phyloP scores from a whole-genome alignment of 2,888 invertebrate species.

The Ichneumon xanthorius region DNA sequence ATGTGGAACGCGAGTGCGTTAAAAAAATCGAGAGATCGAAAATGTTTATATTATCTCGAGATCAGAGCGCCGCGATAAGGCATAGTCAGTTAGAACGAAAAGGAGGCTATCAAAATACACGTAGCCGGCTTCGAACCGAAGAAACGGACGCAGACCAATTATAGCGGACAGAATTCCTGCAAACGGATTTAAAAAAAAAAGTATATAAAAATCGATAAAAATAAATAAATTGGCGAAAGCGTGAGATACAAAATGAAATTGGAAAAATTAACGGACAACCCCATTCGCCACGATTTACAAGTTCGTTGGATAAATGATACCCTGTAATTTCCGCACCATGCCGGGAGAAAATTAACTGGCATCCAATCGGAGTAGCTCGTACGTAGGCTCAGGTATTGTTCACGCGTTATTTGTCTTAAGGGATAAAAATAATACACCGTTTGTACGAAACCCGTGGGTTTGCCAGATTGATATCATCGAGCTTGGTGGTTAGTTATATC shows the following conservation, averaged over 20 bases:
- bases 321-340: background rate
- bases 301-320: background rate
- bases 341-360: constrained; percentile 4
- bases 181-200: background rate
- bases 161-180: background rate
- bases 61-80: background rate
- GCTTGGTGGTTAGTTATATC: background rate
- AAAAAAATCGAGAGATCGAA: background rate
- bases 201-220: background rate
- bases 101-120: constrained; percentile 11
- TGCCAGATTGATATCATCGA: constrained; percentile 75
- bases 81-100: background rate
- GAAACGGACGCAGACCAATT: background rate
- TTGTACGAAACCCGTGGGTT: constrained; percentile 60
- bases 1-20: background rate
- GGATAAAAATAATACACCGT: constrained; percentile 22
- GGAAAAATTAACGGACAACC: background rate
- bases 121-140: background rate
- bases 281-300: background rate
- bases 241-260: constrained; percentile 1
- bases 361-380: background rate
- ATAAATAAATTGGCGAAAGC: constrained; percentile 1
- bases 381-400: constrained; percentile 26
- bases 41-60: constrained; percentile 2
- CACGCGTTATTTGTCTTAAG: constrained; percentile 36